These are phyloP conservation scores for Lepus europaeus DNA, from an alignment of 2,113 vertebrate genomes.

Conservation along the genomic window DNA sequence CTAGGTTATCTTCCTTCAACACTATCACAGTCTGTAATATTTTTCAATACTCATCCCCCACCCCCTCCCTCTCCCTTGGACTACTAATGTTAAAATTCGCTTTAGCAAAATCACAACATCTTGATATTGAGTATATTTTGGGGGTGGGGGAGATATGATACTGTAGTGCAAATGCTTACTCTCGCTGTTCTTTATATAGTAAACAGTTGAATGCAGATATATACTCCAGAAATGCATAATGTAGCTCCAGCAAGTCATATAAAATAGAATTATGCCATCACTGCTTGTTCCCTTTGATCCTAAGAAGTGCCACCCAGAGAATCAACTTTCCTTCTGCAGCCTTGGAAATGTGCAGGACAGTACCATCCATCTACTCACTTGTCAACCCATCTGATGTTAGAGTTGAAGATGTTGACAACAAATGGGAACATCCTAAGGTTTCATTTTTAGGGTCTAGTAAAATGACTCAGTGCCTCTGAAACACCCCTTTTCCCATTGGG, in stretches of 20 bases:
- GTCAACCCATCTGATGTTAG: background rate
- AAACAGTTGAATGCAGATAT: background rate
- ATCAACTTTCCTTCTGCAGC: background rate
- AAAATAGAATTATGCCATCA: background rate
- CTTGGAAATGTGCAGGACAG: background rate
- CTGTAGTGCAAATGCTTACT: background rate
- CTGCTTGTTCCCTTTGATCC: background rate
- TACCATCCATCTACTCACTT: background rate
- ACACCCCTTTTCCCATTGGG: background rate
- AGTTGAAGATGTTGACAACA: background rate
- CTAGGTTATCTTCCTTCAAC: background rate
- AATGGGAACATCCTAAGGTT: background rate
- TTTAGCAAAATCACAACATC: background rate
- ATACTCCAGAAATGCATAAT: background rate
- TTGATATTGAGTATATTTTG: background rate
- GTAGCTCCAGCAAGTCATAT: background rate
- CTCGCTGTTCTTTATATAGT: background rate
- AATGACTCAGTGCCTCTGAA: background rate
- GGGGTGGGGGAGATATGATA: background rate
- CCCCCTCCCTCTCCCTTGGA: accelerated
- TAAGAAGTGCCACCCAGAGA: background rate
- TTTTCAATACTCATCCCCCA: background rate
- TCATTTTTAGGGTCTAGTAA: background rate
- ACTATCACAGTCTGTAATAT: background rate
- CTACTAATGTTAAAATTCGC: background rate